Percentiles rank a stretch among this genome's conserved stretches.
Evolutionary conservation across 2,113 vertebrate species (phyloP).

Genomic region (Lagopus muta): DNA sequence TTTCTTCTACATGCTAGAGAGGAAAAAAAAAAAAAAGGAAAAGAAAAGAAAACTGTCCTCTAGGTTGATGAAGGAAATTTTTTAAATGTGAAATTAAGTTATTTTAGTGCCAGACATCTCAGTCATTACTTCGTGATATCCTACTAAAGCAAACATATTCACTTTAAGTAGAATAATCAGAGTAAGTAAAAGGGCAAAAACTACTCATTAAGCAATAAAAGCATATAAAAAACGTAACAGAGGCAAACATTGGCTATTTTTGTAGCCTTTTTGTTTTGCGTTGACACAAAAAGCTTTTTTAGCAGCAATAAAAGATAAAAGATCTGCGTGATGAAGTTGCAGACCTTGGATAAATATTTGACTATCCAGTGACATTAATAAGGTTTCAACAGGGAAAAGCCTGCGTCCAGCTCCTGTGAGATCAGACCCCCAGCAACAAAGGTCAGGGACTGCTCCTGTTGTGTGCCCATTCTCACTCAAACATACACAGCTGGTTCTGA

Average conservation of each 20-base stretch:
- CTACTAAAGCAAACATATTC: neutral
- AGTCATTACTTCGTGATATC: neutral
- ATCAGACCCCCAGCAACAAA: neutral
- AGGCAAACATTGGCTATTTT: neutral
- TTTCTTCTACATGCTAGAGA: neutral
- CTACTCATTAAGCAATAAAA: neutral
- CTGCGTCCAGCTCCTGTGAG: accelerated
- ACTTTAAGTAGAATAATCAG: neutral
- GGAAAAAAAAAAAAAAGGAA: neutral
- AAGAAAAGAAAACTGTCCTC: neutral
- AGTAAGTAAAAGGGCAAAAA: neutral
- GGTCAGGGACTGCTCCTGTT: neutral
- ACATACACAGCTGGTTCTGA: neutral
- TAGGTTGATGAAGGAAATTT: neutral
- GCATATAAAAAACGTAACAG: neutral
- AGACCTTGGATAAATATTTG: neutral
- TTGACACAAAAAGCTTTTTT: neutral
- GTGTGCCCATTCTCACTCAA: neutral
- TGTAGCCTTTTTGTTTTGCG: neutral
- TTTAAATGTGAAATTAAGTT: neutral
- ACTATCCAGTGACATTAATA: neutral
- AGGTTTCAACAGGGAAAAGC: neutral
- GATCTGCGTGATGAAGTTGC: neutral
- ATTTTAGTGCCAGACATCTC: neutral
- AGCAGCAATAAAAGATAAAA: neutral